Base-by-base conservation (phyloP, 2,797 vertebrate species). In the Myotis findleyi region DNA sequence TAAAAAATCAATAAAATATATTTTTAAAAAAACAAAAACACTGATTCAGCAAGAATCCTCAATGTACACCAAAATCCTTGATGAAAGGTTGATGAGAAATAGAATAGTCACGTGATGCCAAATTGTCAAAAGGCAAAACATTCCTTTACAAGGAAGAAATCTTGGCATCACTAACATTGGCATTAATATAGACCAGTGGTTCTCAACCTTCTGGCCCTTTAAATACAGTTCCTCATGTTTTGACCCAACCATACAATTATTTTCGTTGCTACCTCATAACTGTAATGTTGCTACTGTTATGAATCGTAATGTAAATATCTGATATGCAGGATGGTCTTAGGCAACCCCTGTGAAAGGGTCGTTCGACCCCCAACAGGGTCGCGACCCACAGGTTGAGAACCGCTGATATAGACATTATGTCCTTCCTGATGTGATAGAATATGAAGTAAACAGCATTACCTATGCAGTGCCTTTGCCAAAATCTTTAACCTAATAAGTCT, bases 1-100 rank as follows among this genome's bases (percentile, higher is more conserved):
- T 44, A 44, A 44, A 44, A 44, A 44, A 44, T 44, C 41, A 44
- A 44, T 44, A 44, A 44, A 44, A 44, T 44, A 44, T 44, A 44
- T 44, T 44, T 41, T 44, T 10, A 44, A 41, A 41, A 44, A 44
- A 44, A 44, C 41, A 44, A 76, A 88, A 72, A 88, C 83, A n/a
- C 0, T 30, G 30, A 71, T 49, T 71, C 25, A 80, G 23, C 36
- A 84, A 82, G 25, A 16, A 87, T 69, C 30, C 59, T 44, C 89
- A 76, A 62, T 59, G 57, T 62, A 55, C 20, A 6, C 20, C 36
- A 95, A 88, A 91, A 93, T 69, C 55, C 66, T 41, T 79, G 33
- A 82, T 87, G 23, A 53, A 87, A 79, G 11, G 11, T 14, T 92
- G 14, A 86, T 82, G 9, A 92, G 20, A 89, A 95, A 92, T 0